These are phyloP conservation scores for Rhopalosiphum maidis DNA, from an alignment of 1,140 invertebrate species.

Conservation along the genomic window DNA sequence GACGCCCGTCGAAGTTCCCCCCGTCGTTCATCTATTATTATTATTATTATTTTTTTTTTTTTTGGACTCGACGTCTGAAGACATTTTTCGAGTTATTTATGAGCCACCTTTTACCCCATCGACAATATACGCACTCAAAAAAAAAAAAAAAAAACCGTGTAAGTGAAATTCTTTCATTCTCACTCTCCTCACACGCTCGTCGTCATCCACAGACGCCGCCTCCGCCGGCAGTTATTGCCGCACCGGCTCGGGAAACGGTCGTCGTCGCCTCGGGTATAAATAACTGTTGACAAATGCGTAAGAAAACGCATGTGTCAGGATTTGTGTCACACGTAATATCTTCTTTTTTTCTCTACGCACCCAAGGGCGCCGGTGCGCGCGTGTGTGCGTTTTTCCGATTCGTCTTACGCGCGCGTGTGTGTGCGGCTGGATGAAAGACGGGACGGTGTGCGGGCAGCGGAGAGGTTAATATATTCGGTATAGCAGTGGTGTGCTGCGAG, in stretches of 20 bases:
- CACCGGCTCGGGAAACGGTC: not conserved
- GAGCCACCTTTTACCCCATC: not conserved
- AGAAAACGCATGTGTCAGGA: slow-evolving; percentile 52
- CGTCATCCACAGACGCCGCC: not conserved
- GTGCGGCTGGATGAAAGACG: not conserved
- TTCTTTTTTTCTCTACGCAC: slow-evolving; percentile 9
- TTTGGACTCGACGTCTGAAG: not conserved
- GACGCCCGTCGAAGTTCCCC: not conserved
- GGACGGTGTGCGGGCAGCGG: not conserved
- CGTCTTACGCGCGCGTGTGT: not conserved
- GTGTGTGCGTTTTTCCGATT: not conserved
- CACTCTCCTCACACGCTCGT: not conserved
- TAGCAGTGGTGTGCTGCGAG: too few relatives aligned
- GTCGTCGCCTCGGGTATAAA: slow-evolving; percentile 30
- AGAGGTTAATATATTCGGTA: slow-evolving; percentile 50
- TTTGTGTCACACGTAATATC: slow-evolving; percentile 52
- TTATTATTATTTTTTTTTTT: not conserved
- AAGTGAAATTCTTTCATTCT: slow-evolving; percentile 39
- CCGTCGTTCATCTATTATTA: slow-evolving; percentile 30
- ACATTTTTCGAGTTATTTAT: slow-evolving; percentile 44
- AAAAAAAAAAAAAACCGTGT: not conserved
- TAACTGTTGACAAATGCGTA: slow-evolving; percentile 50
- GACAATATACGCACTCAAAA: not conserved
- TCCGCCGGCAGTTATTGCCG: not conserved
- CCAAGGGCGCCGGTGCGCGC: not conserved